phyloP scores from a whole-genome alignment of 64 coral and sea anemone genomes.

The Montipora cactus region DNA sequence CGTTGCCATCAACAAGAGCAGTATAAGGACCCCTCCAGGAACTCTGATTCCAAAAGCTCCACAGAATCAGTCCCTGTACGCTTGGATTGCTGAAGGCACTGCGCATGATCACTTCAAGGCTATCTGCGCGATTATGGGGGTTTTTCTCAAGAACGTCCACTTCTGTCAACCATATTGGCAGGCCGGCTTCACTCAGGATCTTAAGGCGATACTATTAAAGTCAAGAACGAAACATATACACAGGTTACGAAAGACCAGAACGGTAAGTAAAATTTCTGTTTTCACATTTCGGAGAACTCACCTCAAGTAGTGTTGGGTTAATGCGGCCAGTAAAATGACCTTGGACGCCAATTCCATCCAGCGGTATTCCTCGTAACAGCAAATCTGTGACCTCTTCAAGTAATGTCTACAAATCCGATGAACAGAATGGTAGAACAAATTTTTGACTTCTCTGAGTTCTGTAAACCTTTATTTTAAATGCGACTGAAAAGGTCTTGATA shows the following conservation, averaged over 20 bases:
- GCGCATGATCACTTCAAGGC: slow-evolving; percentile 82
- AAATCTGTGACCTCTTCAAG: slow-evolving; percentile 73
- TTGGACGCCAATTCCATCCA: slow-evolving; percentile 81
- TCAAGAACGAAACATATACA: neutral
- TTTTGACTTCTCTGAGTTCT: too few relatives aligned
- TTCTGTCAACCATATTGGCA: slow-evolving; percentile 93
- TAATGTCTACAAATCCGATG: slow-evolving; percentile 42
- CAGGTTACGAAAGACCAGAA: neutral
- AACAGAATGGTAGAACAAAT: neutral
- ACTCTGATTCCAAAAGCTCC: slow-evolving; percentile 80
- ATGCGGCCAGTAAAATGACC: slow-evolving; percentile 90
- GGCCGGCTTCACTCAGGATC: slow-evolving; percentile 43
- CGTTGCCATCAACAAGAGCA: slow-evolving; percentile 72
- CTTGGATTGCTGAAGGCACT: slow-evolving; percentile 79
- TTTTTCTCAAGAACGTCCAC: slow-evolving; percentile 85
- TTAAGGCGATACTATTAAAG: slow-evolving; percentile 66
- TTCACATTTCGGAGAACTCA: neutral
- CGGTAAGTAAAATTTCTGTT: neutral
- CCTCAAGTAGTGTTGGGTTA: slow-evolving; percentile 80
- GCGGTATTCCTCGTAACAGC: slow-evolving; percentile 50
- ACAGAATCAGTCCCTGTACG: slow-evolving; percentile 74
- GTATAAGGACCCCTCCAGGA: slow-evolving; percentile 84
- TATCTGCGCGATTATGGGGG: slow-evolving; percentile 62
- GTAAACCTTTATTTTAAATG: too few relatives aligned
- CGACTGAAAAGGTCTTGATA: too few relatives aligned